A percentile compares a stretch with the other conserved stretches of the same genome.
phyloP scores from a whole-genome alignment of 1,140 invertebrate species.

The Eumaeus atala region DNA sequence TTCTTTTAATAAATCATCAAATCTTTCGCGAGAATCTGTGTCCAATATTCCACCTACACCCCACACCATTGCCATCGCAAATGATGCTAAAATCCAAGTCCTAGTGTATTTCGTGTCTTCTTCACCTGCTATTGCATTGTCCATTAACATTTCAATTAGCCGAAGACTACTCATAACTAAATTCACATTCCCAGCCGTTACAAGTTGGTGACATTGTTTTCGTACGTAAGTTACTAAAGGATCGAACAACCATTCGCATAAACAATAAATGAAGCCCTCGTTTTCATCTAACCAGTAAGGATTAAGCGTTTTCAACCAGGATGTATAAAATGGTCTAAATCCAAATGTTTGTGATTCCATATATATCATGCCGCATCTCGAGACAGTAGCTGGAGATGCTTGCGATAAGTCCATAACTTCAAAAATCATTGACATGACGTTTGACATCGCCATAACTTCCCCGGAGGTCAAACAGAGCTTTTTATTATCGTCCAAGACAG shows the following conservation, averaged over 20 bases:
- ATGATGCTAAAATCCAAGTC: conserved; percentile 84
- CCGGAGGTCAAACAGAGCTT: conserved; percentile 90
- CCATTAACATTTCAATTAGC: conserved; percentile 85
- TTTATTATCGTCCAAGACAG: conserved; percentile 95
- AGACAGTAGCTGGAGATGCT: conserved; percentile 92
- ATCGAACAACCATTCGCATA: conserved; percentile 86
- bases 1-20: conserved; percentile 78
- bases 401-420: conserved; percentile 93
- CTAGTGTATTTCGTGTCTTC: conserved; percentile 79
- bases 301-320: conserved; percentile 82
- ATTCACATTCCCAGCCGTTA: conserved; percentile 85
- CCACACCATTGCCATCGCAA: conserved; percentile 87
- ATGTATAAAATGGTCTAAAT: conserved; percentile 81
- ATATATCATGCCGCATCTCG: conserved; percentile 96
- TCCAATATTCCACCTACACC: conserved; percentile 87
- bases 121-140: conserved; percentile 79
- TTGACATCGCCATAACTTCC: conserved; percentile 91
- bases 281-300: conserved; percentile 79
- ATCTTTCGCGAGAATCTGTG: conserved; percentile 81
- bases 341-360: conserved; percentile 87
- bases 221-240: conserved; percentile 80
- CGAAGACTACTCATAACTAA: conserved; percentile 81
- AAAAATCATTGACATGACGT: conserved; percentile 93
- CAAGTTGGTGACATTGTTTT: conserved; percentile 79
- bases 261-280: conserved; percentile 75